Conservation (phyloP, 2,797 vertebrate genomes). For the Tokudaia tokunoshimensis region DNA sequence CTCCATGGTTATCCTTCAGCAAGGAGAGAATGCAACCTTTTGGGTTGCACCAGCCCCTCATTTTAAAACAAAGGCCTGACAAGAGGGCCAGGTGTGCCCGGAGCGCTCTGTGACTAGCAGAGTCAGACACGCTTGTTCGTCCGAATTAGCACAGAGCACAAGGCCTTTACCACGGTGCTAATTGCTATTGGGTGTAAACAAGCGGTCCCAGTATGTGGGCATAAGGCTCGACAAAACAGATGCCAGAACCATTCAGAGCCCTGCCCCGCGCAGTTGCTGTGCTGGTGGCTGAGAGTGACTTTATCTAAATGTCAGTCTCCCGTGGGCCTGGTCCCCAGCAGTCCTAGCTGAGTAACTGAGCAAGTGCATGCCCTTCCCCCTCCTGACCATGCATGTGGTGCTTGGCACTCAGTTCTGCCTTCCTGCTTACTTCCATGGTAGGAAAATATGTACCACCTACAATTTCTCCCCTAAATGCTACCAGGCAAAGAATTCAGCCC, state of each 20-base stretch:
- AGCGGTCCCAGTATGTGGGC: conserved; percentile 93
- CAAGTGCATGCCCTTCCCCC: conserved; percentile 14
- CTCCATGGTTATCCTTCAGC: conserved; percentile 67
- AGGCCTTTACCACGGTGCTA: conserved; percentile 95
- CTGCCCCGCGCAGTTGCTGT: background rate
- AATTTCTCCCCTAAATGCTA: background rate
- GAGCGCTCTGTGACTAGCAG: conserved; percentile 76
- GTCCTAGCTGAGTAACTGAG: conserved; percentile 35
- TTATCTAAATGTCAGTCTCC: conserved; percentile 77
- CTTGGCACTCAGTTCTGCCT: background rate
- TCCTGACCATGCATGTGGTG: accelerated
- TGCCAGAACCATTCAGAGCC: conserved; percentile 64
- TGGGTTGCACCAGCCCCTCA: conserved; percentile 37
- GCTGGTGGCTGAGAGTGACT: conserved; percentile 57
- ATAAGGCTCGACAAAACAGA: conserved; percentile 88
- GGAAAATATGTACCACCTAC: background rate
- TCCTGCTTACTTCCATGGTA: background rate
- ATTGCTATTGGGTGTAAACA: conserved; percentile 95
- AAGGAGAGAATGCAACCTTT: conserved; percentile 54
- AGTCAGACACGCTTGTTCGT: conserved; percentile 86
- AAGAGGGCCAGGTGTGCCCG: conserved; percentile 77
- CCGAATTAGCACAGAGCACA: conserved; percentile 93
- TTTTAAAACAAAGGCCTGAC: conserved; percentile 83
- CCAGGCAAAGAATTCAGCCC: background rate
- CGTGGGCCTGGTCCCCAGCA: background rate